Base-by-base conservation (phyloP, 2,888 invertebrate genomes). In the Agriopis leucophaearia region DNA sequence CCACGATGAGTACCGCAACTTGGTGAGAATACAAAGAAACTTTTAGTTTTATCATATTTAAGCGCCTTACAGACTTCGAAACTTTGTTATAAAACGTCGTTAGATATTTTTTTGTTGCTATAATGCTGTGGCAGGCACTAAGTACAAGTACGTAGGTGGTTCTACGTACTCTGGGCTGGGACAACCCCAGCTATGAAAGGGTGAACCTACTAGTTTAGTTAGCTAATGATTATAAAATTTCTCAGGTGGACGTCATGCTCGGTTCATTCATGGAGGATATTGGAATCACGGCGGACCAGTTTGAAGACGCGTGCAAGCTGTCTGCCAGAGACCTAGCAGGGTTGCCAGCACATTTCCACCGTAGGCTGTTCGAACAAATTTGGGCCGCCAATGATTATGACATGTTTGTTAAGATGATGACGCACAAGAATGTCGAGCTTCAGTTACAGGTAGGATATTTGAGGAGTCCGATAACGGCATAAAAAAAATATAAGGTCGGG, bases 261-360 rank as follows among this genome's bases (percentile, higher is more conserved):
- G 97, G 97, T 51, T 97, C 97, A 65, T 98, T 98, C 83, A 98
- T 98, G 97, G 97, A 98, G 78, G 99, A 99, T 81, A 96, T 98
- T 84, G 97, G 97, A 55, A 98, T 99, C 75, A 96, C 96, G 0
- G 96, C 98, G 0, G 97, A 98, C 74, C 97, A 98, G 84, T 98
- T 98, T 82, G 97, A 98, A 87, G 94, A 95, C 58, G 98, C 98
- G 8, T 98, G 98, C 80, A 89, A 88, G 44, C 78, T 93, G 40
- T 94, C 91, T 0, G 94, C 90, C n/a, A 83, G 86, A 64, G 90
- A 94, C 74, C 80, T 91, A 44, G 94, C 88, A 0, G 94, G 93
- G 3, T 87, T 95, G 65, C 95, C 95, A 0, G 91, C 95, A 13
- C 95, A 95, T 76, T 95, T 95, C 75, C 95, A 95, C 76, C 94